These are phyloP conservation scores for Pholis gunnellus DNA, from an alignment of 2,113 vertebrate genomes.

Conservation along the genomic window DNA sequence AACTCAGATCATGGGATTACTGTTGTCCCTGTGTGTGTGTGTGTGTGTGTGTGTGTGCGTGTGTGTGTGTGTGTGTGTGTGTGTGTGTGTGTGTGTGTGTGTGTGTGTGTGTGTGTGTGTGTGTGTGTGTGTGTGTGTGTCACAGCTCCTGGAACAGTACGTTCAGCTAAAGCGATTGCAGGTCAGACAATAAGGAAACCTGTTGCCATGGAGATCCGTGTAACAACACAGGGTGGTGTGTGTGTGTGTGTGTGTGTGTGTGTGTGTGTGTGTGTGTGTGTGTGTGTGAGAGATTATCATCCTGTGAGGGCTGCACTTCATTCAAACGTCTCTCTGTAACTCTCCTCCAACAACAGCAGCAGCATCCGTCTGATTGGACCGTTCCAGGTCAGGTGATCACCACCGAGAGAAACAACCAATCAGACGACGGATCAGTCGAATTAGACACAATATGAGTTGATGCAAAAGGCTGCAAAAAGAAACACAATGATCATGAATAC, in stretches of 20 bases:
- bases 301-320: conserved; percentile 13
- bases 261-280: conserved; percentile 24
- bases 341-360: background rate
- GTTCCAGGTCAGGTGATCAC: background rate
- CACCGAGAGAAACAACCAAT: background rate
- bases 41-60: background rate
- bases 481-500: background rate
- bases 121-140: conserved; percentile 3
- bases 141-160: conserved; percentile 5
- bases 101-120: conserved; percentile 2
- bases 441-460: background rate
- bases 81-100: conserved; percentile 4
- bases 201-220: conserved; percentile 8
- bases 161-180: conserved; percentile 1
- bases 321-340: background rate
- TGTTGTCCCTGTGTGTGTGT: background rate
- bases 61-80: conserved; percentile 1
- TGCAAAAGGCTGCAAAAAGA: background rate
- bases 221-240: background rate
- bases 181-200: conserved; percentile 21
- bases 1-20: background rate
- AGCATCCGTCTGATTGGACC: background rate
- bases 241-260: background rate
- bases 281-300: conserved; percentile 11
- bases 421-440: background rate